Evolutionary conservation across 2,888 invertebrate species (phyloP), one percentile per base, ranked within the genome.

Genomic region (Micropterix aruncella): DNA sequence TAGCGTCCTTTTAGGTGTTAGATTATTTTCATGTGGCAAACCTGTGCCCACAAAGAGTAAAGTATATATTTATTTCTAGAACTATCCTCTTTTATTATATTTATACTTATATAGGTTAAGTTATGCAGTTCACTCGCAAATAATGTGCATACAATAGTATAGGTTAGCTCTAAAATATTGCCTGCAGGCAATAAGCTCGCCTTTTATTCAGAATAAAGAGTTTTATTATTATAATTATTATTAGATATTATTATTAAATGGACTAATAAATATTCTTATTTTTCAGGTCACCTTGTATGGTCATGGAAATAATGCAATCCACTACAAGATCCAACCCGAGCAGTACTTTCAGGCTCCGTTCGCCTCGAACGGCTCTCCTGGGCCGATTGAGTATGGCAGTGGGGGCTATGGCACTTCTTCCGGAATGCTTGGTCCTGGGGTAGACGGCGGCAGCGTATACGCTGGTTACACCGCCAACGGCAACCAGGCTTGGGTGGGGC

Each of bases 271-370:
- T 9, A 14, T 39, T 9, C 7, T 39, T 7, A 7, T 15, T 41
- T n/a, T 27, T n/a, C 51, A 79, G 63, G 74, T 79, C 48, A 77
- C 75, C 19, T 57, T 79, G 43, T 77, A 78, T 53, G 68, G 74
- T 12, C 54, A 58, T 2, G 55, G 59, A 2, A 59, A 59, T 53
- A 63, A 69, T 46, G 60, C 73, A n/a, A 74, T 74, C 48, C 75
- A 75, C 55, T 76, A 75, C 59, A 41, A 42, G 38, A 17, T 73
- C 52, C 62, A 66, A 43, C 61, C 65, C 43, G 66, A 68, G 48
- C 66, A 67, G 55, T 69, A 66, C 56, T 56, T 61, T 44, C 18
- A 48, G 7, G 12, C 27, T 5, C 47, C 48, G 37, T 44, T 44
- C 7, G 40, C 16, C 18, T 58, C 61, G 1, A 27, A 19, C n/a